Base-by-base conservation (phyloP, 2,113 vertebrate genomes). In the Anser brachyrhynchus region DNA sequence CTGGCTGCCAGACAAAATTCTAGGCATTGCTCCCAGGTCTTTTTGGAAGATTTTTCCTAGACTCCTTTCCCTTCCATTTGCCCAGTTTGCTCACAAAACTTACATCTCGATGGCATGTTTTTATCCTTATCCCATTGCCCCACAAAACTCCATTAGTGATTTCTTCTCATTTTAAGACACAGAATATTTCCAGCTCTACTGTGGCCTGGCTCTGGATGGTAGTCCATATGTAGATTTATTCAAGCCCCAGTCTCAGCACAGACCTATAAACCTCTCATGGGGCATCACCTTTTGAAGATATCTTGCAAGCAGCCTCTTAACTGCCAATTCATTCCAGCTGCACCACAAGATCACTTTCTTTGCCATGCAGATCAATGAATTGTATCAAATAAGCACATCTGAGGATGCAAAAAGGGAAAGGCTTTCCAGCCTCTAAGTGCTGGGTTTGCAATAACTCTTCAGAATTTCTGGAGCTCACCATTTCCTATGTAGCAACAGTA, bases 131-230 rank as follows among this genome's bases (percentile, higher is more conserved):
- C 74, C 55, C 58, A 55, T 79, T 76, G 92, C 89, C 74, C 71
- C 84, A 79, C 37, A 82, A 10, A 88, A 89, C 51, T 80, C 51
- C 52, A 44, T 59, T 13, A 91, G 80, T 70, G 95, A 82, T 94
- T 92, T 57, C 89, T 93, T 89, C 77, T 76, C 14, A 6, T 87
- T 85, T 87, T 92, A 70, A 93, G 84, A 55, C 41, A 43, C n/a
- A 21, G 86, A 95, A 96, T 96, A 95, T 73, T 97, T 97, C 90
- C 96, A 96, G 80, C 84, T 95, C 92, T 89, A n/a, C 90, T 87
- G 70, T 93, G 86, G 83, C 74, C 92, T 92, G 72, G 66, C 74
- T 94, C 6, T 87, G 84, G 82, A 66, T 72, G 17, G 67, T 90
- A 55, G 64, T 92, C 67, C 23, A 8, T 55, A 12, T 54, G 41